Conservation (phyloP, 2,797 vertebrate species). For the Pseudochromis fuscus region DNA sequence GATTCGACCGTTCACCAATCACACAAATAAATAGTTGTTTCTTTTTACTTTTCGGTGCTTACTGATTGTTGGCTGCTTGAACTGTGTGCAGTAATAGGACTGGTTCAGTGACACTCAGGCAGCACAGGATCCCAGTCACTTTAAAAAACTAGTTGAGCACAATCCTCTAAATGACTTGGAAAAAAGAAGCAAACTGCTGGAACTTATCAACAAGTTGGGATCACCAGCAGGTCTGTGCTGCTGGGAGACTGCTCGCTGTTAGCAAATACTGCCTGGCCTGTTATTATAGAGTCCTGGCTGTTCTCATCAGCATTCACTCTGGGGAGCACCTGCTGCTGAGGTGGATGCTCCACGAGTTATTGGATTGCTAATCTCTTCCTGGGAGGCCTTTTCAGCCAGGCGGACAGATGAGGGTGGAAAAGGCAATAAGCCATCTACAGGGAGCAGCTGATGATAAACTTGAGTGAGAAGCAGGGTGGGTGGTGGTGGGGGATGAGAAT, state of each 20-base stretch:
- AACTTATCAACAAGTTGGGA: slow-evolving; percentile 25
- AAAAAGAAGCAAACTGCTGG: not conserved
- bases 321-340: slow-evolving; percentile 75
- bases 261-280: slow-evolving; percentile 51
- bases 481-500: not conserved
- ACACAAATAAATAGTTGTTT: no score
- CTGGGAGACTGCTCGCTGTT: slow-evolving; percentile 30
- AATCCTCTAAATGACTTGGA: no score
- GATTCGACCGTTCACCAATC: no score
- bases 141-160: no score
- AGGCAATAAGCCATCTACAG: slow-evolving; percentile 79
- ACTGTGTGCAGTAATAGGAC: no score
- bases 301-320: slow-evolving; percentile 79
- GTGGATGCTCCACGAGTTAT: slow-evolving; percentile 77
- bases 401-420: slow-evolving; percentile 72
- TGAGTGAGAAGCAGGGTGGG: slow-evolving; percentile 42
- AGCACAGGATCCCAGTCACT: no score
- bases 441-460: slow-evolving; percentile 76
- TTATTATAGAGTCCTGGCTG: slow-evolving; percentile 65
- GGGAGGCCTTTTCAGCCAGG: slow-evolving; percentile 78
- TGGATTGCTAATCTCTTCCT: slow-evolving; percentile 84
- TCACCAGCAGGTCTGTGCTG: slow-evolving; percentile 20
- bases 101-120: no score
- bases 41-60: no score
- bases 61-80: no score